A percentile compares a stretch with the other conserved stretches of the same genome.
Conservation (phyloP, 2,888 invertebrate genomes). For the Cantharis nigra region DNA sequence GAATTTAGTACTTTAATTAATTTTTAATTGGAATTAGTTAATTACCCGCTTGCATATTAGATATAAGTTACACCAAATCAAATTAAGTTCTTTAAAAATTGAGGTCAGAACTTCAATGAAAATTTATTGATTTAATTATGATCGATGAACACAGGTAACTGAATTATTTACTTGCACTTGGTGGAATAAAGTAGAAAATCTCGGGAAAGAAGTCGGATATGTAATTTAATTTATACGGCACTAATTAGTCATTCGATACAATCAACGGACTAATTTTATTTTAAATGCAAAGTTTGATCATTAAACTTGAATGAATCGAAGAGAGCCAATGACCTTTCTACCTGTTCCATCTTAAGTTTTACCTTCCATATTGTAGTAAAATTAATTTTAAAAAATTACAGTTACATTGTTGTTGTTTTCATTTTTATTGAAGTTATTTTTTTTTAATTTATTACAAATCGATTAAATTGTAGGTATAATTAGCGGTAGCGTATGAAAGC, state of each 20-base stretch:
- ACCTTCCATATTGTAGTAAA: neutral
- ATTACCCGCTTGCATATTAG: neutral
- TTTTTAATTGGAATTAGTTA: neutral
- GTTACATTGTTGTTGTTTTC: neutral
- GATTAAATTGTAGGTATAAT: neutral
- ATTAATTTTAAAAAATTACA: neutral
- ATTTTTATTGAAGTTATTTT: neutral
- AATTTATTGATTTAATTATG: neutral
- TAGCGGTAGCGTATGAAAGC: neutral
- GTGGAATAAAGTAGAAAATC: neutral
- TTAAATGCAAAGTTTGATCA: neutral
- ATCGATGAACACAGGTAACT: neutral
- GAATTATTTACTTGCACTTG: neutral
- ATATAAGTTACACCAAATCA: neutral
- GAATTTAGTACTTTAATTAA: neutral
- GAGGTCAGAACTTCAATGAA: neutral
- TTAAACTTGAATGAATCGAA: neutral
- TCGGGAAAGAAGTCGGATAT: neutral
- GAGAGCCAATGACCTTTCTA: constrained; percentile 1
- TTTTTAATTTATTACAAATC: neutral
- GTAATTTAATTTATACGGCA: neutral
- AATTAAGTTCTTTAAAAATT: neutral
- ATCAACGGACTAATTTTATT: neutral
- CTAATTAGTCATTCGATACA: neutral
- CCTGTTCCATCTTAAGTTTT: neutral